A percentile compares a stretch with the other conserved stretches of the same genome.
Evolutionary conservation across 2,113 vertebrate genomes (phyloP).

Genomic region (Naja naja): DNA sequence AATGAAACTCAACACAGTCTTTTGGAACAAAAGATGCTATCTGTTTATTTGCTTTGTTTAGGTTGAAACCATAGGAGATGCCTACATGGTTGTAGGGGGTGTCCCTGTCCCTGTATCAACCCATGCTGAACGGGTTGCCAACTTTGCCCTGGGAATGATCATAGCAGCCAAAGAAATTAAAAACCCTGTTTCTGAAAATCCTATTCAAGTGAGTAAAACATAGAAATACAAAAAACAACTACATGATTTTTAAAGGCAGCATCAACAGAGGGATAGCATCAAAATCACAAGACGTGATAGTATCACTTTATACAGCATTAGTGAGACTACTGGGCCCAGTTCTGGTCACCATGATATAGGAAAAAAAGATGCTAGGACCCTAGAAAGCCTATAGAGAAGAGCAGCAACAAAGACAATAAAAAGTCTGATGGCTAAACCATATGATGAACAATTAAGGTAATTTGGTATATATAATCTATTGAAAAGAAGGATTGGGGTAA

Average conservation of each 20-base stretch:
- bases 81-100: conserved; percentile 81
- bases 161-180: conserved; percentile 72
- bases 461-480: background rate
- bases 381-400: background rate
- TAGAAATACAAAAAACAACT: background rate
- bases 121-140: conserved; percentile 75
- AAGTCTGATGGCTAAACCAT: background rate
- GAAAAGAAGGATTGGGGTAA: background rate
- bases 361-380: background rate
- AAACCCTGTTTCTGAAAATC: conserved; percentile 73
- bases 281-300: background rate
- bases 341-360: background rate
- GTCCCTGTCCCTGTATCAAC: conserved; percentile 74
- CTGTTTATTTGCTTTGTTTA: conserved; percentile 49
- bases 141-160: conserved; percentile 79
- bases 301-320: background rate
- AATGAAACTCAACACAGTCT: background rate
- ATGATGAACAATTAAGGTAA: background rate
- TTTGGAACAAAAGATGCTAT: background rate
- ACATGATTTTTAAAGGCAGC: background rate
- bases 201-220: conserved; percentile 69
- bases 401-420: background rate
- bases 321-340: background rate
- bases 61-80: conserved; percentile 80
- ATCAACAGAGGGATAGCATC: background rate